These are phyloP conservation scores for Cheilosia grossa DNA, from an alignment of 2,888 invertebrate genomes.

Conservation along the genomic window DNA sequence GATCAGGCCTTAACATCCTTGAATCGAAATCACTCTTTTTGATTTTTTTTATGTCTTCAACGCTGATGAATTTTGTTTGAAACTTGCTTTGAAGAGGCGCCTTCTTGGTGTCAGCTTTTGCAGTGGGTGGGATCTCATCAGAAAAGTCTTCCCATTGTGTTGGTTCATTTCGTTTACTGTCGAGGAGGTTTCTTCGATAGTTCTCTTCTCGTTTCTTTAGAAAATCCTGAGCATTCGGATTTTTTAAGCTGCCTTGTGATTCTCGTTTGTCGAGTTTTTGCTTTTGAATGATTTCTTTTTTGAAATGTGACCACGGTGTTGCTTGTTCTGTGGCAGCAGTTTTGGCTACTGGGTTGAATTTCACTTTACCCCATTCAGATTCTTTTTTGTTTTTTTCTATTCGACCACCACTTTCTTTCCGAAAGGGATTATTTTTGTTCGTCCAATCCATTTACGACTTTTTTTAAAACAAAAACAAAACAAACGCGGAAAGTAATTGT, in stretches of 20 bases:
- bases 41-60: not conserved
- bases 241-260: not conserved
- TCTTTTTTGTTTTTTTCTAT: slow-evolving; percentile 53
- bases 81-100: not conserved
- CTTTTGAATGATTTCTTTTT: slow-evolving; percentile 77
- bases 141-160: slow-evolving; percentile 79
- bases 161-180: slow-evolving; percentile 76
- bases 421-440: slow-evolving; percentile 55
- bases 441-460: slow-evolving; percentile 23
- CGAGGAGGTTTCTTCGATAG: slow-evolving; percentile 78
- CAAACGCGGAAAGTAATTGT: not conserved
- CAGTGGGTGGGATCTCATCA: slow-evolving; percentile 57
- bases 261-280: slow-evolving; percentile 75
- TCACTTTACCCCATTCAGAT: slow-evolving; percentile 77
- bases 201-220: slow-evolving; percentile 78
- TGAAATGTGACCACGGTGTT: slow-evolving; percentile 80
- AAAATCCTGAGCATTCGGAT: slow-evolving; percentile 73
- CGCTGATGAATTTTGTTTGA: not conserved
- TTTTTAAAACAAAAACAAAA: not conserved
- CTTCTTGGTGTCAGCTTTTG: slow-evolving; percentile 16
- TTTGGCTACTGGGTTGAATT: slow-evolving; percentile 77
- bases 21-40: slow-evolving; percentile 71
- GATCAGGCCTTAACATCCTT: slow-evolving; percentile 71
- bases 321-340: slow-evolving; percentile 72
- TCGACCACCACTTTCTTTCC: not conserved